Conservation (phyloP, 2,888 invertebrate genomes). For the Teleiodes luculella region DNA sequence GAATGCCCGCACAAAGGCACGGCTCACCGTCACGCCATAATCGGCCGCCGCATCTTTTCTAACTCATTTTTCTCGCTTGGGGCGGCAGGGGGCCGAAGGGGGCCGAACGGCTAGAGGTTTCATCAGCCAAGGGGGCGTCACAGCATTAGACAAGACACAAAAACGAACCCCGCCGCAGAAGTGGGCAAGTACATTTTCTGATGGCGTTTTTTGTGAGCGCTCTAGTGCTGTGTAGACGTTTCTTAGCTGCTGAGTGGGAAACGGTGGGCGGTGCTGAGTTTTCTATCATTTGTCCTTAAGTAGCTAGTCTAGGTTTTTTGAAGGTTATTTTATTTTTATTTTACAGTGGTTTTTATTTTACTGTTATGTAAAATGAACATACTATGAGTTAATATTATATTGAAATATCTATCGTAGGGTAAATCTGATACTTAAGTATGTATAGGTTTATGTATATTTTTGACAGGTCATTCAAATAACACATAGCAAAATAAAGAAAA, state of each 20-base stretch:
- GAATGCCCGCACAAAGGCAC: slow-evolving; percentile 65
- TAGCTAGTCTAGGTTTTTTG: too few species aligned
- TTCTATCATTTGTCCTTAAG: too few species aligned
- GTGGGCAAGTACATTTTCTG: slow-evolving; percentile 66
- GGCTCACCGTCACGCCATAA: slow-evolving; percentile 66
- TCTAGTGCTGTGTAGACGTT: slow-evolving; percentile 34
- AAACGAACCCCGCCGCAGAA: slow-evolving; percentile 69
- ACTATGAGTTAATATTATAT: too few species aligned
- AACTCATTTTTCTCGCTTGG: slow-evolving; percentile 78
- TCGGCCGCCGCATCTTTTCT: slow-evolving; percentile 77
- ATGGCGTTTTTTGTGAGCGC: slow-evolving; percentile 48
- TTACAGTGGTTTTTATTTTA: too few species aligned
- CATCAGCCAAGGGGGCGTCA: slow-evolving; percentile 70
- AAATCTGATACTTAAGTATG: too few species aligned
- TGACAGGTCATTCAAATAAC: too few species aligned
- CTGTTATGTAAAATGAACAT: too few species aligned
- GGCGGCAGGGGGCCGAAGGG: slow-evolving; percentile 39
- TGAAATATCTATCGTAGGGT: too few species aligned
- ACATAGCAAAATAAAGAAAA: too few species aligned
- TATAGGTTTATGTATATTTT: too few species aligned
- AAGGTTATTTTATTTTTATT: too few species aligned
- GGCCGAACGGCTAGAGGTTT: slow-evolving; percentile 36
- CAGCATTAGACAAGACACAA: slow-evolving; percentile 78
- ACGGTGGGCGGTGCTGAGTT: slow-evolving; percentile 15
- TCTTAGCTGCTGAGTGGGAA: slow-evolving; percentile 18